Evolutionary conservation across 2,888 invertebrate genomes (phyloP), one percentile per base, ranked within the genome.

Genomic region (Trissonchulus latispiculum): DNA sequence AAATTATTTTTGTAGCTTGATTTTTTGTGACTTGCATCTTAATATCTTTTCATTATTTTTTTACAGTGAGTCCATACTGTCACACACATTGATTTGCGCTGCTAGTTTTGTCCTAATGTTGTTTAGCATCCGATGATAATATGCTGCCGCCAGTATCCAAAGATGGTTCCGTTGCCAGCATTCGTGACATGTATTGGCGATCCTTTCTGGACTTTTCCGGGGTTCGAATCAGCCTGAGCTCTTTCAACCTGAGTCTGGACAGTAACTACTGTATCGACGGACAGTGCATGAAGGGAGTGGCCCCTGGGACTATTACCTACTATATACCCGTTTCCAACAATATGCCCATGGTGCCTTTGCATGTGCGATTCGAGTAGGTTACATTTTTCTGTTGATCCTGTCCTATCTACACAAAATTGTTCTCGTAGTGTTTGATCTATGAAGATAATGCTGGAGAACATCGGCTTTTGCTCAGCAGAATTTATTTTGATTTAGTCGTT

Each of bases 321-420:
- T 84, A 87, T 23, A 86, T 93, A 78, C 92, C 92, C 0, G 84
- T 93, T 69, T 92, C 92, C 0, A 90, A 90, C 79, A 90, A 90
- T 78, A 88, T 92, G 85, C 77, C 79, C 36, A 79, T 80, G 62
- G 88, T 89, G 70, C 89, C 88, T 77, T 84, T 93, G 61, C 89
- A 89, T 77, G 83, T 92, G 66, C 89, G 89, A 70, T 90, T 93
- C 84, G 87, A 88, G 92, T 92, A 84, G 86, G 88, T 29, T 1
- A n/a, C 31, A 61, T 23, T 74, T 70, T 67, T 74, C 8, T 68
- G 23, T 48, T 23, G n/a, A n/a, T n/a, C n/a, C n/a, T n/a, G n/a
- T n/a, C n/a, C n/a, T n/a, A n/a, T n/a, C n/a, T n/a, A n/a, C n/a
- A n/a, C n/a, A n/a, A n/a, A n/a, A n/a, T n/a, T n/a, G n/a, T n/a